These are phyloP conservation scores for Lycophotia porphyrea DNA, from an alignment of 2,888 invertebrate species.

Conservation along the genomic window DNA sequence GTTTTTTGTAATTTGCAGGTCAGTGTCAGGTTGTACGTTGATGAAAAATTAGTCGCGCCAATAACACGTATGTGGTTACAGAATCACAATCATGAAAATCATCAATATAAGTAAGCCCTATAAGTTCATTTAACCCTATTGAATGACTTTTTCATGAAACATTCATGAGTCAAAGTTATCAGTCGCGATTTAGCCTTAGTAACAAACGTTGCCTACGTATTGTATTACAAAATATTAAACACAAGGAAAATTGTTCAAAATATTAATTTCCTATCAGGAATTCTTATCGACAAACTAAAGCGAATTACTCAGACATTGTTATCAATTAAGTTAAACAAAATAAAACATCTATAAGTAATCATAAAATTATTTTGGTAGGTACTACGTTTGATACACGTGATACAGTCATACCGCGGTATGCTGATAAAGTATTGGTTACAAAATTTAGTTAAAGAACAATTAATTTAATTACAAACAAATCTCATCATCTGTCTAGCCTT, in stretches of 20 bases:
- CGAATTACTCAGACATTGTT: constrained; percentile 19
- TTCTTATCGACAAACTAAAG: constrained; percentile 25
- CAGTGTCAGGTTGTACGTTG: no score
- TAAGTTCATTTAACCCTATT: no score
- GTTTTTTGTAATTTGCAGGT: no score
- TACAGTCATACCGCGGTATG: constrained; percentile 30
- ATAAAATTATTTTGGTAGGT: constrained; percentile 20
- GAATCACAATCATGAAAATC: no score
- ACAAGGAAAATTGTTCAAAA: constrained; percentile 21
- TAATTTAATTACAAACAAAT: background rate
- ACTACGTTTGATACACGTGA: constrained; percentile 8
- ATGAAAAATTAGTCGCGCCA: no score
- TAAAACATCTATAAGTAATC: constrained; percentile 23
- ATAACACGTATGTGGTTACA: no score
- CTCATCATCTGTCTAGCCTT: background rate
- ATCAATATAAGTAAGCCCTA: no score
- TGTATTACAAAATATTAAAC: constrained; percentile 1
- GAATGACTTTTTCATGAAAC: no score
- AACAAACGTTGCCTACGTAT: background rate
- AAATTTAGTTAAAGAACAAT: background rate
- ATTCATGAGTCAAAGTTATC: constrained; percentile 17
- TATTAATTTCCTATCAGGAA: background rate
- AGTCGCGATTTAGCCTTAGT: constrained; percentile 15
- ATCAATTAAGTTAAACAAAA: constrained; percentile 27
- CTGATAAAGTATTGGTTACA: constrained; percentile 29